These are phyloP conservation scores for Conus ventricosus DNA, from an alignment of 1,140 invertebrate genomes.

Conservation along the genomic window DNA sequence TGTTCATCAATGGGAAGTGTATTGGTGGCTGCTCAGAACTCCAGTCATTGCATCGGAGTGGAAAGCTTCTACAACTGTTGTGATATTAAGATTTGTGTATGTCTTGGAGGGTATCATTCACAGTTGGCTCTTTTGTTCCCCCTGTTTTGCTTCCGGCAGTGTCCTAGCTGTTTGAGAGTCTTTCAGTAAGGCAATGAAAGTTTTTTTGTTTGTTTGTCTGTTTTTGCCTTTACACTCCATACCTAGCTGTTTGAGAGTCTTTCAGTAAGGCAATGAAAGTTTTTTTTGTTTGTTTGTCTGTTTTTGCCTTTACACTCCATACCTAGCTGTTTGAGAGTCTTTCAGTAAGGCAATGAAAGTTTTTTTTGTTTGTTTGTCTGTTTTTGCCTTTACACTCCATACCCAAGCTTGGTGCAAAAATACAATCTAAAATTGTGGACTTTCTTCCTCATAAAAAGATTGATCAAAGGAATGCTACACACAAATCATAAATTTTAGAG, in stretches of 20 bases:
- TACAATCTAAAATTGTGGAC: too few species aligned
- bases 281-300: not conserved
- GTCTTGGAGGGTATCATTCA: too few species aligned
- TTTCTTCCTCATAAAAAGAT: too few species aligned
- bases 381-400: not conserved
- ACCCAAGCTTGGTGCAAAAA: too few species aligned
- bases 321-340: too few species aligned
- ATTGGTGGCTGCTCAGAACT: constrained; percentile 94
- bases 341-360: not conserved
- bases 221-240: not conserved
- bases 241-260: not conserved
- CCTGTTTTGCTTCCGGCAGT: too few species aligned
- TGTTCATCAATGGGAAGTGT: constrained; percentile 92
- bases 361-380: not conserved
- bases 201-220: not conserved
- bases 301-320: not conserved
- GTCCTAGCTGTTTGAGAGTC: too few species aligned
- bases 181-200: not conserved
- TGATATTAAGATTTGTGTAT: not conserved
- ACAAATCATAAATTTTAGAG: too few species aligned
- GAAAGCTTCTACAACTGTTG: constrained; percentile 74
- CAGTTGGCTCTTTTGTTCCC: too few species aligned
- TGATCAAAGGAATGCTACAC: too few species aligned
- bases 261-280: not conserved
- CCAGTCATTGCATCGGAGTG: constrained; percentile 82